Evolutionary conservation across 2,888 invertebrate genomes (phyloP), one percentile per base, ranked within the genome.

Genomic region (Apomyelois bistriatella): DNA sequence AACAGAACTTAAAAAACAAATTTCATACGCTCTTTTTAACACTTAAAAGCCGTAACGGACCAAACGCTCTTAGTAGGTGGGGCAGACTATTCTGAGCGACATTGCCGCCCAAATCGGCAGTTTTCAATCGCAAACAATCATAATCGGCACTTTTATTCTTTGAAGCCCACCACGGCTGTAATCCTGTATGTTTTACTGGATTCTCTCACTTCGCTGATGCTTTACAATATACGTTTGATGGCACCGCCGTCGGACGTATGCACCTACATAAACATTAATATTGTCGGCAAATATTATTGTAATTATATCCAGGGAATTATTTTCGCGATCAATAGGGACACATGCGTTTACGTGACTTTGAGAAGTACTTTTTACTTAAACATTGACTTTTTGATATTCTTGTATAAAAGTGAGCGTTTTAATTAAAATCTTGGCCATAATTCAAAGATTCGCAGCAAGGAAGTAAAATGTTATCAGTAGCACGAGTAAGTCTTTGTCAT

Each of bases 211-310:
- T 15, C 30, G 30, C 4, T 32, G 46, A 15, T 16, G 40, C 10
- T 10, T 46, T 32, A 35, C 32, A 15, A 32, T 15, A 46, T 1
- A 9, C 46, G 46, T 46, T 46, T 46, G 60, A 61, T 62, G 22
- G 12, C 36, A 28, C 42, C 43, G 51, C 46, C 32, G 46, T 32
- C 10, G 10, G 16, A 16, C 22, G 22, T 5, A 22, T 15, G 46
- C 46, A 46, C 46, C 46, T 41, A 53, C 41, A 47, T 48, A 48
- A 41, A 53, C 47, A 37, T 46, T 28, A 28, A 36, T 40, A 22
- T 36, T 47, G 30, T 36, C 22, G 22, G 41, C 48, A 53, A 48
- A 53, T 53, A 60, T 61, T 58, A 59, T 57, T 64, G 62, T 36
- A 46, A 46, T 46, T 46, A 46, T 46, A 16, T 8, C 15, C 15